phyloP scores from a whole-genome alignment of 23 tunicate genomes.

The Halocynthia aurantium region DNA sequence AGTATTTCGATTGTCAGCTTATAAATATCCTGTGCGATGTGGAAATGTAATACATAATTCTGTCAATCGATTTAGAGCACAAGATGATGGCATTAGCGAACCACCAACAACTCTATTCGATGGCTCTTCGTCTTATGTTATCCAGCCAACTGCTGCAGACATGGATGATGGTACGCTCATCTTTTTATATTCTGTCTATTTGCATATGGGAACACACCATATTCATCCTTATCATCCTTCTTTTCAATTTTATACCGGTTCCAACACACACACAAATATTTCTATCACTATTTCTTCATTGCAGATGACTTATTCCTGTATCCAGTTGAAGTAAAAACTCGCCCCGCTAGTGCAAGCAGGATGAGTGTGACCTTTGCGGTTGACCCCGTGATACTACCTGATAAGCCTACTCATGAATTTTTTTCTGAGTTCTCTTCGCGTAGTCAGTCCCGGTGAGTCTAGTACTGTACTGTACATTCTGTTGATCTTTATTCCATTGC shows the following conservation, averaged over 20 bases:
- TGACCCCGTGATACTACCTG: slow-evolving; percentile 71
- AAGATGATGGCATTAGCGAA: slow-evolving; percentile 4
- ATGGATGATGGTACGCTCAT: slow-evolving; percentile 13
- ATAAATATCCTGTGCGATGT: no score
- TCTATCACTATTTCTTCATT: slow-evolving; percentile 6
- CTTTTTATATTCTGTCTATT: not conserved
- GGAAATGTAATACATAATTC: no score
- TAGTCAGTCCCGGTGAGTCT: slow-evolving; percentile 63
- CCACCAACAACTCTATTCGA: not conserved
- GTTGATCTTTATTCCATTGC: not conserved
- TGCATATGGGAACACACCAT: not conserved
- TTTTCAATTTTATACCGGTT: no score
- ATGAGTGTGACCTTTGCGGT: slow-evolving; percentile 94
- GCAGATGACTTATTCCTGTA: slow-evolving; percentile 41
- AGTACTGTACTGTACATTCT: not conserved
- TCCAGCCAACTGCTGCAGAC: slow-evolving; percentile 6
- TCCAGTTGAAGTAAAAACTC: slow-evolving; percentile 73
- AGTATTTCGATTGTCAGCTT: no score
- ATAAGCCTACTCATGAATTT: slow-evolving; percentile 67
- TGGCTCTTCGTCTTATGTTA: slow-evolving; percentile 3
- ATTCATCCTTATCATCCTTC: no score
- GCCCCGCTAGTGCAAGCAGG: slow-evolving; percentile 66
- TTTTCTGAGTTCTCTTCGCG: slow-evolving; percentile 78
- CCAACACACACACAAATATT: not conserved
- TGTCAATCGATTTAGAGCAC: not conserved